These are phyloP conservation scores for Anneissia japonica DNA, from an alignment of 35 echinoderm and acorn worm genomes.

Conservation along the genomic window DNA sequence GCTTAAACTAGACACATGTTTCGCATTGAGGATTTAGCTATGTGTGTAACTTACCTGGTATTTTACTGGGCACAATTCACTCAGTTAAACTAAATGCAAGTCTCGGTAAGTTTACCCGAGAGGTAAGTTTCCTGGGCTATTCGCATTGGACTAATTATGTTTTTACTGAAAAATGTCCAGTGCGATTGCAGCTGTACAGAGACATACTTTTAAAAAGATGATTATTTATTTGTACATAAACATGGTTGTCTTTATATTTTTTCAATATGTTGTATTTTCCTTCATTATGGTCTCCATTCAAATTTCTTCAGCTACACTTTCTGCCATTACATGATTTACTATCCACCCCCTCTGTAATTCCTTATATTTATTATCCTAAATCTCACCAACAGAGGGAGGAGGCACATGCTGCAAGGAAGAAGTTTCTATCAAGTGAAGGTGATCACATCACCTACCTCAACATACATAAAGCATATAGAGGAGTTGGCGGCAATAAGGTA, in stretches of 20 bases:
- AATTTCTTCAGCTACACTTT: neutral
- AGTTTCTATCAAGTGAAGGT: conserved; percentile 78
- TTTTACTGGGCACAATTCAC: too few relatives aligned
- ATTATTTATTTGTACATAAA: neutral
- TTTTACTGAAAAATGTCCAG: too few relatives aligned
- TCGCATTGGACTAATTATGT: too few relatives aligned
- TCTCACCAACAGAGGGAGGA: conserved; percentile 26
- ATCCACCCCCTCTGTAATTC: neutral
- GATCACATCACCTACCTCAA: conserved; percentile 77
- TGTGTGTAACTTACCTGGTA: too few relatives aligned
- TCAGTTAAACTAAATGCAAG: too few relatives aligned
- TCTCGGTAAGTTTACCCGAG: too few relatives aligned
- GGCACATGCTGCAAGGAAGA: conserved; percentile 59
- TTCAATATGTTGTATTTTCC: neutral
- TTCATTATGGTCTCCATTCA: neutral
- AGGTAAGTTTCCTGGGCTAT: too few relatives aligned
- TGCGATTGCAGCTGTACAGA: too few relatives aligned
- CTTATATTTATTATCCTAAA: neutral
- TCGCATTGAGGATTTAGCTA: too few relatives aligned
- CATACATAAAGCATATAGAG: conserved; percentile 72
- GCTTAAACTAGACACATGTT: too few relatives aligned
- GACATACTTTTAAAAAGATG: neutral
- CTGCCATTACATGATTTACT: neutral
- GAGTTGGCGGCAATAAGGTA: conserved; percentile 86
- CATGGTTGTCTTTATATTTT: neutral